Base-by-base conservation (phyloP, 2,113 vertebrate genomes). In the Gallinago media region DNA sequence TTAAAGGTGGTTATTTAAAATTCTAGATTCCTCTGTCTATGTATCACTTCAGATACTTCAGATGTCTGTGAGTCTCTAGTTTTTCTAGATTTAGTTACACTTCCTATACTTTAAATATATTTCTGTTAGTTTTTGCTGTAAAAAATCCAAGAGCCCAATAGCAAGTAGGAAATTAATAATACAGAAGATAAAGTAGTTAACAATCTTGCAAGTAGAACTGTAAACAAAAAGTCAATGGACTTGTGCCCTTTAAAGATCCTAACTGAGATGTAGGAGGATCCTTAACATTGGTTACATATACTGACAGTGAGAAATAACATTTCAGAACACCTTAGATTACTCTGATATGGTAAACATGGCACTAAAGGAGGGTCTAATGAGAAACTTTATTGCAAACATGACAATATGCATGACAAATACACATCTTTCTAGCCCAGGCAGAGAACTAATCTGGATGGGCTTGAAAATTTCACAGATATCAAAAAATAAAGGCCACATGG, bases 21-120 rank as follows among this genome's bases (percentile, higher is more conserved):
- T 73, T 56, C 36, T 76, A 31, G 26, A 6, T 54, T 81, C 27
- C 5, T 87, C 15, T 27, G 3, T 34, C 18, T 40, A 36, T 2
- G 4, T 31, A 31, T 14, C 4, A 54, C 88, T 85, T 68, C 34
- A 74, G 25, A 63, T 50, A 42, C 4, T 59, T 20, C 22, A 59
- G 61, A 42, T 29, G 15, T 17, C 42, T n/a, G 4, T 32, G 18
- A 59, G 20, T 2, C 3, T 75, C 15, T 65, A 25, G 0, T 17
- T 56, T 88, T 71, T 18, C 22, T 67, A 54, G 19, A 31, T 58
- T 34, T 62, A 70, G 21, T 67, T 66, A 27, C 8, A 71, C 3
- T 59, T 29, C 8, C 6, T 32, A 26, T 12, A 59, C 4, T 47
- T 70, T 1, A 29, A 66, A 81, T 23, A 11, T 54, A 80, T 84